Evolutionary conservation across 2,888 invertebrate genomes (phyloP), one percentile per base, ranked within the genome.

Genomic region (Lasioglossum villosulum): DNA sequence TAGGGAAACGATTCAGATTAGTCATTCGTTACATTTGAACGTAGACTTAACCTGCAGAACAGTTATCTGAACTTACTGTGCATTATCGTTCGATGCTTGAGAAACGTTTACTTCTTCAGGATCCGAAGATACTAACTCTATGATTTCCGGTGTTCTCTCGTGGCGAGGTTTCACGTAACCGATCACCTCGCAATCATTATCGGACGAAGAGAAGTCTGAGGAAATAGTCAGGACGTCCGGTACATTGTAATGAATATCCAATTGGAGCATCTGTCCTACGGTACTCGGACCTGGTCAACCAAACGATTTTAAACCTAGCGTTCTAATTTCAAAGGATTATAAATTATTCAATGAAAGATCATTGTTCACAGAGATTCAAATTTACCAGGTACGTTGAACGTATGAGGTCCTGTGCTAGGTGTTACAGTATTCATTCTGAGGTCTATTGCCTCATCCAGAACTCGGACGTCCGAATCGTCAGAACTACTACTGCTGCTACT

Each of bases 91-190:
- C 6, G 88, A 42, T 71, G 68, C 52, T 37, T 77, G 80, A 80
- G 82, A 34, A 68, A 78, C 27, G 72, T 81, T 80, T 59, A 80
- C 48, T 37, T 89, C 88, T 30, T 91, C 91, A 10, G 89, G 78
- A 68, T 96, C 96, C 4, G 96, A 96, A n/a, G 96, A 96, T 19
- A 96, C 93, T 82, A 97, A 93, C 88, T 96, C 96, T 30, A 97
- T 96, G 1, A 97, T 96, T 93, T 96, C 97, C 0, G 97, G 97
- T 66, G 97, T 97, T 82, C 97, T 95, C 89, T 97, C 96, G 87
- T 96, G 96, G 84, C 96, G 97, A 59, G 97, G 97, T 92, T 97
- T 97, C 48, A 97, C 96, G 91, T 96, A 96, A 3, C 96, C 96
- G 16, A 97, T 96, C 77, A 97, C 96, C 93, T 96, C 96, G 42